These are phyloP conservation scores for Oceanodroma leucorhoa DNA, from an alignment of 2,797 vertebrate genomes.

Conservation along the genomic window DNA sequence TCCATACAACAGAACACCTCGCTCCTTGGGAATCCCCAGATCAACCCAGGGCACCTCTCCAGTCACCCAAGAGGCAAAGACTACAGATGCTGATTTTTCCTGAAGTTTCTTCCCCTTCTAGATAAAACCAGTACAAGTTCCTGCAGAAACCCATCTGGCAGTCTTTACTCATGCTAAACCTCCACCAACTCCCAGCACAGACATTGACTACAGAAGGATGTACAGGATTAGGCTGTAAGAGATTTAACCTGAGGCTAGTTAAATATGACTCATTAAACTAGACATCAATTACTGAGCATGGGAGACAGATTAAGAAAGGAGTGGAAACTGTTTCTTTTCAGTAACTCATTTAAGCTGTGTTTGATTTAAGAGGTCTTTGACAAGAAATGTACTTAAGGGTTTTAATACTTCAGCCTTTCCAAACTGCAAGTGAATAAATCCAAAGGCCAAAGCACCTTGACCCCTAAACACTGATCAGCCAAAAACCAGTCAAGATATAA, in stretches of 20 bases:
- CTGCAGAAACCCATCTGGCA: slow-evolving; percentile 23
- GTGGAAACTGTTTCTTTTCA: slow-evolving; percentile 55
- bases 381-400: slow-evolving; percentile 36
- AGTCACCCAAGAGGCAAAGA: background rate
- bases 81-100: background rate
- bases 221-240: slow-evolving; percentile 36
- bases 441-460: slow-evolving; percentile 24
- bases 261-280: slow-evolving; percentile 40
- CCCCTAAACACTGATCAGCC: background rate
- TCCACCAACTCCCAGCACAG: background rate
- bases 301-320: slow-evolving; percentile 42
- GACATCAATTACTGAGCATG: slow-evolving; percentile 51
- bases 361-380: slow-evolving; percentile 35
- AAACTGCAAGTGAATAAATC: slow-evolving; percentile 11
- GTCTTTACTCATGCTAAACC: background rate
- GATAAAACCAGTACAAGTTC: background rate
- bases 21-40: background rate
- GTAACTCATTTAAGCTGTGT: slow-evolving; percentile 17
- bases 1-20: background rate
- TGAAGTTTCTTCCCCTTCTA: background rate
- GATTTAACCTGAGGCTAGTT: slow-evolving; percentile 28
- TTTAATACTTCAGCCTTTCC: slow-evolving; percentile 23
- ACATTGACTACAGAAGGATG: background rate
- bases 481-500: slow-evolving; percentile 5
- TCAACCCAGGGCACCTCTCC: background rate